Conservation (phyloP, 2,797 vertebrate genomes). For the Falco biarmicus region DNA sequence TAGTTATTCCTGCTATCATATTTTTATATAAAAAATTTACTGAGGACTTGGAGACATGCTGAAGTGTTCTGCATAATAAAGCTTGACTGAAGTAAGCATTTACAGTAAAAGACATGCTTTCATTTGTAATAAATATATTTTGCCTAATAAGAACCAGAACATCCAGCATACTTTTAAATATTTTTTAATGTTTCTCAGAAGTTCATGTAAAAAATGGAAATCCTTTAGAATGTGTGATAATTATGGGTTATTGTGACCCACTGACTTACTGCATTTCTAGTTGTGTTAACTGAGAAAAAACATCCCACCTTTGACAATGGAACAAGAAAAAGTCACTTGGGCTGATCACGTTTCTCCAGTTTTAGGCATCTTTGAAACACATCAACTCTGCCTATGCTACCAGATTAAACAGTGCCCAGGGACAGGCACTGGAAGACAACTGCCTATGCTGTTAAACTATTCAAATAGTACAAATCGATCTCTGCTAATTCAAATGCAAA, state of each 20-base stretch:
- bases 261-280: background rate
- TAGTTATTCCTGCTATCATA: background rate
- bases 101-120: background rate
- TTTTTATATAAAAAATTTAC: background rate
- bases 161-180: background rate
- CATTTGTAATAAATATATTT: background rate
- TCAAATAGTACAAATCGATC: background rate
- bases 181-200: background rate
- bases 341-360: background rate
- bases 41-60: background rate
- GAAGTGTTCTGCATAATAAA: background rate
- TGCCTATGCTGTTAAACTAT: background rate
- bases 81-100: background rate
- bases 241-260: accelerated
- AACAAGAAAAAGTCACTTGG: background rate
- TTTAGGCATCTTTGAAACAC: background rate
- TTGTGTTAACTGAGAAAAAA: background rate
- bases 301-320: background rate
- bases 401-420: background rate
- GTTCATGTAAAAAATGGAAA: background rate
- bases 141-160: background rate
- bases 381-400: background rate
- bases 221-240: background rate
- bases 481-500: background rate
- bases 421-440: background rate